phyloP scores from a whole-genome alignment of 2,113 vertebrate genomes.

The Dasyornis broadbenti region DNA sequence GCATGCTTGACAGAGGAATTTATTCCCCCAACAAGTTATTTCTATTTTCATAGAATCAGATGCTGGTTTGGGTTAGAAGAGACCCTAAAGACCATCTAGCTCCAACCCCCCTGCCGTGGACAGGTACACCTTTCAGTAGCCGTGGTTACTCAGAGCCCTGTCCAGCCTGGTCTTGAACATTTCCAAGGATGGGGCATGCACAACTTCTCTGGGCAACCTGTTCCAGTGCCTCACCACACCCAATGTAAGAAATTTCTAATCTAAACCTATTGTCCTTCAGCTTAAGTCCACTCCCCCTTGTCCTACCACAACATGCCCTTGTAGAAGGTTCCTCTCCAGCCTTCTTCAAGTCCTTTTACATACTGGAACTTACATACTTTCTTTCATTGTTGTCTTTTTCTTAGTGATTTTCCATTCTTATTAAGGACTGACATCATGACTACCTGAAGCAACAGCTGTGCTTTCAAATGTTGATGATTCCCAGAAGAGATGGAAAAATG shows the following conservation, averaged over 20 bases:
- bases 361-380: background rate
- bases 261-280: background rate
- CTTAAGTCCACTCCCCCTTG: background rate
- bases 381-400: background rate
- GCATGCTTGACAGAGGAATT: background rate
- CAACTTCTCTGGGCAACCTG: background rate
- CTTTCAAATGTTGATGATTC: background rate
- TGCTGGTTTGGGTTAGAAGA: background rate
- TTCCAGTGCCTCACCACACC: background rate
- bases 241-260: background rate
- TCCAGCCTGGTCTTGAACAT: background rate
- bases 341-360: background rate
- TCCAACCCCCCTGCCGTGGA: background rate
- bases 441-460: constrained; percentile 1
- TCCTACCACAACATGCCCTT: background rate
- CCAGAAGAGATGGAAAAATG: background rate
- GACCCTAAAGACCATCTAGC: too few species aligned
- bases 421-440: background rate
- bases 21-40: background rate
- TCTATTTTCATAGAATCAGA: background rate
- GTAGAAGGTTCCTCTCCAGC: background rate
- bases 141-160: background rate
- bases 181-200: background rate
- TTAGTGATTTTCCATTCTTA: background rate
- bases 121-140: background rate